phyloP scores from a whole-genome alignment of 2,888 invertebrate genomes.

The Pammene aurita region DNA sequence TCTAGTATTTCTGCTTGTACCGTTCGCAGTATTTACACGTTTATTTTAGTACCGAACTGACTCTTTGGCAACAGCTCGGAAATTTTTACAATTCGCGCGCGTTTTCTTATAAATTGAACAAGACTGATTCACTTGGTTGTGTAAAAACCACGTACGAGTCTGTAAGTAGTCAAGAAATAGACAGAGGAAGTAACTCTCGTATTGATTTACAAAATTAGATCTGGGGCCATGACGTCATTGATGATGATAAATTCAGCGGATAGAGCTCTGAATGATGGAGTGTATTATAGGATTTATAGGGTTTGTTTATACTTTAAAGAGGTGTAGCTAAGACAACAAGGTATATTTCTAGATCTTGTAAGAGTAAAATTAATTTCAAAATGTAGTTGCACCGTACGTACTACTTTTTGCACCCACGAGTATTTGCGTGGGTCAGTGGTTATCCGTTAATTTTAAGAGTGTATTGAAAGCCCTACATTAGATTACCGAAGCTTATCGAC shows the following conservation, averaged over 20 bases:
- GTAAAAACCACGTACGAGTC: neutral
- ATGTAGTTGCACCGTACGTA: no score
- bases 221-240: neutral
- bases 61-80: slow-evolving; percentile 34
- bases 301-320: no score
- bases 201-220: slow-evolving; percentile 15
- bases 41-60: slow-evolving; percentile 49
- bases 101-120: slow-evolving; percentile 38
- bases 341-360: no score
- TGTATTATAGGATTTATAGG: no score
- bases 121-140: slow-evolving; percentile 16
- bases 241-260: neutral
- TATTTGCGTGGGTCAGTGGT: neutral
- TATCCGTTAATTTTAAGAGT: no score
- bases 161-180: slow-evolving; percentile 17
- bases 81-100: slow-evolving; percentile 33
- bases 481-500: no score
- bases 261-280: neutral
- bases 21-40: slow-evolving; percentile 45
- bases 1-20: neutral
- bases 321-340: no score
- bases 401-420: no score
- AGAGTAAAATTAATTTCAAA: no score
- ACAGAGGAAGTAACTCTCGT: slow-evolving; percentile 4
- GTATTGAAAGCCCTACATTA: no score